Evolutionary conservation across 2,797 vertebrate species (phyloP).

Genomic region (Acridotheres tristis): DNA sequence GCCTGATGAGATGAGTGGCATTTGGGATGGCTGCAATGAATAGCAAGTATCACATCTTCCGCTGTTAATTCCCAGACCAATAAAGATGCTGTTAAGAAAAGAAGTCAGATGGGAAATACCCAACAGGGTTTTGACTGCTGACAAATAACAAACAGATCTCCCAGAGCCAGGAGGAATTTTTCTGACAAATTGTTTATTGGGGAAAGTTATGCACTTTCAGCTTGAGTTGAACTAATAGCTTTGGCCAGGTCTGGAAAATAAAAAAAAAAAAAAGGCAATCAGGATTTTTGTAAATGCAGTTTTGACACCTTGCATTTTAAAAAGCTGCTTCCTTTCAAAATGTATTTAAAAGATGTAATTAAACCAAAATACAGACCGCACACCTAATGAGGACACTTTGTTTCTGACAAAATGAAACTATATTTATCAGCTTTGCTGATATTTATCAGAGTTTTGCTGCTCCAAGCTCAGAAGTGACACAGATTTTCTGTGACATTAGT

Average conservation of each 20-base stretch:
- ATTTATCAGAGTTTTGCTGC: not conserved
- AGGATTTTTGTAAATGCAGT: not conserved
- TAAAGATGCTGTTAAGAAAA: slow-evolving; percentile 52
- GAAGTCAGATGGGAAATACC: slow-evolving; percentile 57
- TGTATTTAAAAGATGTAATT: not conserved
- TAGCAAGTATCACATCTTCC: slow-evolving; percentile 14
- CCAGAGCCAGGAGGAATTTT: slow-evolving; percentile 36
- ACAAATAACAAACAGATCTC: slow-evolving; percentile 45
- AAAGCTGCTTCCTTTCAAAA: slow-evolving; percentile 5
- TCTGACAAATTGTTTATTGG: slow-evolving; percentile 21
- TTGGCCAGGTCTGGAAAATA: not conserved
- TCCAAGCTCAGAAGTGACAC: not conserved
- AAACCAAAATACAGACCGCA: not conserved
- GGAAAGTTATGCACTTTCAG: not conserved
- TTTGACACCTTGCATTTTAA: not conserved
- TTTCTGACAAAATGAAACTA: not conserved
- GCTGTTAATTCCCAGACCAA: slow-evolving; percentile 35
- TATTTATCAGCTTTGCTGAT: slow-evolving; percentile 8
- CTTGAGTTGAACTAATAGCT: not conserved
- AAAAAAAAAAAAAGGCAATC: not conserved
- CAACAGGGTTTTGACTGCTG: slow-evolving; percentile 47
- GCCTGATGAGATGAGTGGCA: slow-evolving; percentile 12
- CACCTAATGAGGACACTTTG: slow-evolving; percentile 23
- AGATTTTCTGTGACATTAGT: not conserved
- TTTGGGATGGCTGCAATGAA: slow-evolving; percentile 43